Base-by-base conservation (phyloP, 2,113 vertebrate species). In the Pomatostomus ruficeps region DNA sequence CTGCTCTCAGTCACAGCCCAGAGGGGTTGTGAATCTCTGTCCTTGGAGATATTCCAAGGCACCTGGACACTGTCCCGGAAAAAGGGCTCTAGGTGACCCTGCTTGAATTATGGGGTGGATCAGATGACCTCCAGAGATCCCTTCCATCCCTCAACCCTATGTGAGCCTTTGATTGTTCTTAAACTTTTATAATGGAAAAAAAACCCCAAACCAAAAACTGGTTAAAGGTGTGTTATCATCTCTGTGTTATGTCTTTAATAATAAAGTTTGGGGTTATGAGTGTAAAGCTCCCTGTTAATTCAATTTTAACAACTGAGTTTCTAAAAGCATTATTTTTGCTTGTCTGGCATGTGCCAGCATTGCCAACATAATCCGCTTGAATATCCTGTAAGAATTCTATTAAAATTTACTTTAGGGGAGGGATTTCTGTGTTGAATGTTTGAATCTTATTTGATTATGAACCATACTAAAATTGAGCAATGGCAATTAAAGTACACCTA, bases 1-100 rank as follows among this genome's bases (percentile, higher is more conserved):
- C 66, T 43, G 17, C 62, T 55, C 36, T 29, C 29, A 49, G 62
- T 48, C 40, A 55, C 12, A 45, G 36, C 40, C 22, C 18, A 19
- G 75, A 63, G 57, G 51, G 14, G 31, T 17, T 35, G 12, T 42
- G 55, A 76, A 55, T 68, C 62, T 61, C 54, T 7, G 9, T 85
- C 22, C 62, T 67, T 91, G 63, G 59, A 65, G 15, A 38, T 72
- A 33, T 1, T 85, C 43, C 31, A 62, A 81, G 31, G 21, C 4
- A 1, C 33, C 31, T 84, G 61, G 46, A 38, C 0, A 1, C 43
- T 33, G 51, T 82, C 46, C 55, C 0, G 0, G 51, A 45, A 71
- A 77, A 21, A 1, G 0, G 17, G 51, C 55, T 71, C 4, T 46
- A 31, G 66, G 29, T 94, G 48, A n/a, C 26, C 23, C 35, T 85